Conservation (phyloP, 2,113 vertebrate species). For the Myiagra hebetior region DNA sequence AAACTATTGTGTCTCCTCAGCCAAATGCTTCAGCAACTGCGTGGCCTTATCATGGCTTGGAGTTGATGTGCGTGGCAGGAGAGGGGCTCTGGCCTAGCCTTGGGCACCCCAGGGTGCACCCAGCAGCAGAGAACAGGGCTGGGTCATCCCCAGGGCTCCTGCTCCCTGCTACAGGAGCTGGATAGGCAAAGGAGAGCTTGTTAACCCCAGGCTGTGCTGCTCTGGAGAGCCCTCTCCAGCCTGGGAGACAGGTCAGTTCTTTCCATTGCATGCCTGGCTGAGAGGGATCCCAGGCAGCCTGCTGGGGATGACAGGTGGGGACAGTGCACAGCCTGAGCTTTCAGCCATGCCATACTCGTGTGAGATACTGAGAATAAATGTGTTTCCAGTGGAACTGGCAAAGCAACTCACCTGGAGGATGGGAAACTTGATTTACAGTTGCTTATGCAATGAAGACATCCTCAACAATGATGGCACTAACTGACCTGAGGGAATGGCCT, state of each 20-base stretch:
- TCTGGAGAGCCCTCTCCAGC: neutral
- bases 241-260: neutral
- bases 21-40: neutral
- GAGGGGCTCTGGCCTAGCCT: neutral
- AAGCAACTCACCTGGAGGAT: neutral
- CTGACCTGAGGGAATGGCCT: neutral
- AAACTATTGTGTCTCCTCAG: neutral
- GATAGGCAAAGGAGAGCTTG: fast-evolving
- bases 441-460: neutral
- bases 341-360: fast-evolving
- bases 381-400: neutral
- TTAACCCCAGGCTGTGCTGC: fast-evolving
- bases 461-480: neutral
- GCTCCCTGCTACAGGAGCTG: fast-evolving
- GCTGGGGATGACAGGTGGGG: neutral
- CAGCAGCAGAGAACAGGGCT: neutral
- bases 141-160: neutral
- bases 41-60: fast-evolving
- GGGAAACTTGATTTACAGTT: neutral
- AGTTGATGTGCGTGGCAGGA: fast-evolving
- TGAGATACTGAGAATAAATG: neutral
- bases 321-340: neutral
- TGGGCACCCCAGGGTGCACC: neutral
- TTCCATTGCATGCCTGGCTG: neutral
- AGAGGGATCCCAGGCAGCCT: neutral